Evolutionary conservation across 2,113 vertebrate species (phyloP).

Genomic region (Bostrychus sinensis): DNA sequence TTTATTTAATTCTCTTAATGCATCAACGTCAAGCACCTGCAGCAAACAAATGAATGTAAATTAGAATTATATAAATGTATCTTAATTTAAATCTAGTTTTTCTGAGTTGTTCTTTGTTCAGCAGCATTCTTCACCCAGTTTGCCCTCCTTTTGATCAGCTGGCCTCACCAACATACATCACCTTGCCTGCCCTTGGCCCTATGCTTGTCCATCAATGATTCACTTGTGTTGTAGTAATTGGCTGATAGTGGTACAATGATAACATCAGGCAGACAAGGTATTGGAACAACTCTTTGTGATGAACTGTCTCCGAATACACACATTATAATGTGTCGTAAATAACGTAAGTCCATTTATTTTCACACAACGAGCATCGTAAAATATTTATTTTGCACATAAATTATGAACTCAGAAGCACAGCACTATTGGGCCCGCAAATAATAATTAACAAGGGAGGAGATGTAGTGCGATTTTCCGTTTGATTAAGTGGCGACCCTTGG

Average conservation of each 20-base stretch:
- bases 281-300: not conserved
- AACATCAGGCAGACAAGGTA: not conserved
- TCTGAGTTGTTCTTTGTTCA: not conserved
- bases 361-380: constrained; percentile 9
- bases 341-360: constrained; percentile 30
- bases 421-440: not conserved
- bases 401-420: constrained; percentile 1
- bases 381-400: constrained; percentile 12
- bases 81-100: not conserved
- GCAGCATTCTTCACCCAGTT: constrained; percentile 1
- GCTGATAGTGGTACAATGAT: constrained; percentile 8
- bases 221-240: not conserved
- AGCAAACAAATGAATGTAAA: no score
- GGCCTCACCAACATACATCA: not conserved
- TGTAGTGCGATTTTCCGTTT: constrained; percentile 2
- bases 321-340: constrained; percentile 14
- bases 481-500: not conserved
- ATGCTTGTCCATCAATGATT: constrained; percentile 19
- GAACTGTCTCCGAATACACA: not conserved
- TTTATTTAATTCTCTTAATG: constrained; percentile 16
- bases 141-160: not conserved
- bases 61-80: no score
- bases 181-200: not conserved
- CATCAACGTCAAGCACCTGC: not conserved
- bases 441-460: constrained; percentile 5